Base-by-base conservation (phyloP, 2,797 vertebrate species). In the Huso huso region DNA sequence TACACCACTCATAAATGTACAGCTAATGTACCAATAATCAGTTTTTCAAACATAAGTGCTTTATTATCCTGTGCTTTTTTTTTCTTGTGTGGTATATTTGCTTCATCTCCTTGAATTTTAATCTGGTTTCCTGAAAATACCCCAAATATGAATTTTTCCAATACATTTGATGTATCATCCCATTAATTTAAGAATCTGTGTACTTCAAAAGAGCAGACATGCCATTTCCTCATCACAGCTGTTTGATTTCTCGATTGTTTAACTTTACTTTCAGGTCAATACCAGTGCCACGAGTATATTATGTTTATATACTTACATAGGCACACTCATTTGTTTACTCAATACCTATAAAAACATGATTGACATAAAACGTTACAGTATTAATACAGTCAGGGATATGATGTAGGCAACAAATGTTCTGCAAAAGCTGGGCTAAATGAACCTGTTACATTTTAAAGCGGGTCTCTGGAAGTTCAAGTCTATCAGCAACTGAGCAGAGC, bases 401-500 rank as follows among this genome's bases (percentile, higher is more conserved):
- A 4, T 4, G 37, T 37, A 4, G 37, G 37, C 48, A 53, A 50
- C 23, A 10, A 48, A 18, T 53, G n/a, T 48, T 70, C 76, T 72
- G 71, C 75, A 74, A 76, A 59, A 37, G 58, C 68, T 48, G 48
- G 53, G 23, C 60, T 70, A 69, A 78, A 74, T 77, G 73, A 78
- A 76, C 74, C 74, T 74, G 73, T 78, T 75, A 75, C 72, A 74
- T 74, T 71, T 76, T 60, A 70, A 74, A 68, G 72, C 67, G 66
- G 63, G 53, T 67, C 71, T 67, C 66, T 68, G 69, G 69, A 71
- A 58, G 12, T n/a, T 58, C 71, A 75, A 74, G 73, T 79, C 78
- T 76, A 78, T 79, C 78, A 76, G 74, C 72, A 70, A 63, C 68
- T 71, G 71, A 71, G 76, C 76, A 76, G 74, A 66, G 71, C 73